Conservation (phyloP, 2,797 vertebrate species). For the Babyrousa celebensis region DNA sequence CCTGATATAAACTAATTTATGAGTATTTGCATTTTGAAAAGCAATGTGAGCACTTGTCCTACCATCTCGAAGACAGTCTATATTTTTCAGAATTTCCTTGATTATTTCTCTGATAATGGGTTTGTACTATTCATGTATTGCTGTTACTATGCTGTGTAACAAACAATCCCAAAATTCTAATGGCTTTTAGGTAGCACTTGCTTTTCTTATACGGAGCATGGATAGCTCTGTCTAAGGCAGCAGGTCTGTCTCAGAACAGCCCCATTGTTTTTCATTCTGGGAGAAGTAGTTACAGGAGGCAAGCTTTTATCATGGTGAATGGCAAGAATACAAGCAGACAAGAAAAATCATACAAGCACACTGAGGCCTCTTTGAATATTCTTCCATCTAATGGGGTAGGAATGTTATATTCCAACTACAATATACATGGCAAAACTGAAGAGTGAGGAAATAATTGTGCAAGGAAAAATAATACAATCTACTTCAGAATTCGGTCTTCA, state of each 20-base stretch:
- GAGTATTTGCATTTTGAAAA: constrained; percentile 18
- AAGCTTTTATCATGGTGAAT: not conserved
- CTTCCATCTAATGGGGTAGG: not conserved
- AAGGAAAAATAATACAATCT: not conserved
- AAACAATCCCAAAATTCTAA: not conserved
- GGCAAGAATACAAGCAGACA: not conserved
- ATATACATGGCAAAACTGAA: not conserved
- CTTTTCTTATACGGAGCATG: not conserved
- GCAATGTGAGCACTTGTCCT: not conserved
- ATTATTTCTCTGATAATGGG: not conserved
- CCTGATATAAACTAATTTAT: not conserved
- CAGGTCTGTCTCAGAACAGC: not conserved
- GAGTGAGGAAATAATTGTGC: not conserved
- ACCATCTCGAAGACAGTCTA: not conserved
- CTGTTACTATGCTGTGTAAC: not conserved
- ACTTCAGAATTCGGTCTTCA: not conserved
- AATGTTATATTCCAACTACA: not conserved
- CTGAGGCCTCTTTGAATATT: not conserved
- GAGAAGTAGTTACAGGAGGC: not conserved
- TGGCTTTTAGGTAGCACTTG: not conserved
- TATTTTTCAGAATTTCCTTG: not conserved
- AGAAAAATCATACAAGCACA: not conserved
- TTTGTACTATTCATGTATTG: not conserved
- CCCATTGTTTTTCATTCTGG: not conserved
- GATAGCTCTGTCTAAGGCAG: not conserved